Evolutionary conservation across 2,888 invertebrate genomes (phyloP), one percentile per base, ranked within the genome.

Genomic region (Odontocolon sp.): DNA sequence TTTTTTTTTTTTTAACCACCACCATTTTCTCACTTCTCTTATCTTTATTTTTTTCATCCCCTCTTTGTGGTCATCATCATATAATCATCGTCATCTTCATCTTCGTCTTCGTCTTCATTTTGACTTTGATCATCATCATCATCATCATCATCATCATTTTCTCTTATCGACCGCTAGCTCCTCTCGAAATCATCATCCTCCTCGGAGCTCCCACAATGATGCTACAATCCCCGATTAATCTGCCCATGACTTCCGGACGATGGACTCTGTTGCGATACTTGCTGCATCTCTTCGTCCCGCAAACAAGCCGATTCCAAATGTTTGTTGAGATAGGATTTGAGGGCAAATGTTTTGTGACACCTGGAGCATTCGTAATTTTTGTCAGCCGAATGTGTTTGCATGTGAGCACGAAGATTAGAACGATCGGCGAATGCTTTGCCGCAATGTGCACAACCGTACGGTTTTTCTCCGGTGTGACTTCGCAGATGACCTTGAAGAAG

Each of bases 401-500:
- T 96, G 92, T 98, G 98, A 0, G 98, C 98, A 21, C 98, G 93
- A 63, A 98, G 92, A 90, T 98, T 98, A 78, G 97, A 97, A 61
- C 98, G 94, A 91, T 99, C 98, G 14, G 98, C 98, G 91, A 99
- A 98, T 1, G 97, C 96, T 89, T 98, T 98, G 80, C 97, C 97
- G 91, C 98, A 98, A 87, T 96, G 95, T 11, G 96, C 96, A 90
- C 98, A 98, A 0, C 95, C 96, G 91, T 96, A 98, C 0, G 98
- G 98, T 88, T 97, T 97, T 91, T 97, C 97, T 4, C 97, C 97
- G 0, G 98, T 98, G 91, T 99, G 98, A 5, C 97, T 97, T 33
- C 97, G 93, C 82, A 96, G 91, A 86, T 97, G 97, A 0, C 97
- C 96, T 87, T 96, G 96, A 57, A 97, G 93, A 67, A 99, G 93